These are phyloP conservation scores for Elysia chlorotica DNA, from an alignment of 1,140 invertebrate genomes.

Conservation along the genomic window DNA sequence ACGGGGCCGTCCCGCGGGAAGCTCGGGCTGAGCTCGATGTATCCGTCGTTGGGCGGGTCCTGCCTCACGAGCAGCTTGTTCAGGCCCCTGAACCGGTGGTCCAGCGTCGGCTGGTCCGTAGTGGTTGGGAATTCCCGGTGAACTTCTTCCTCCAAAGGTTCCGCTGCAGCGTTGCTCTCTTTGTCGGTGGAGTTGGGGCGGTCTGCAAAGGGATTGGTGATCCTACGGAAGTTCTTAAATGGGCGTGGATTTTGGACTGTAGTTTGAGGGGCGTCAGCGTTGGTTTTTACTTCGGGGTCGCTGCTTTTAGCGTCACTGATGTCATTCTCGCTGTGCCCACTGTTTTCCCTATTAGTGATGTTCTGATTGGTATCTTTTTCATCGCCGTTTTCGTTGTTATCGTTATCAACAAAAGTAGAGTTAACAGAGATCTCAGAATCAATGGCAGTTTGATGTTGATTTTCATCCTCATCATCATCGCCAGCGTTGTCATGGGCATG, in stretches of 20 bases:
- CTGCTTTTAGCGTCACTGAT: too few relatives aligned
- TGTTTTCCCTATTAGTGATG: too few relatives aligned
- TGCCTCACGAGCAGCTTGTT: not conserved
- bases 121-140: not conserved
- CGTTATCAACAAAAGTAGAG: not conserved
- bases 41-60: slow-evolving; percentile 7
- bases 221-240: too few relatives aligned
- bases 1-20: not conserved
- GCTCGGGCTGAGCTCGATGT: slow-evolving; percentile 7
- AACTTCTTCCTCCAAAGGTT: not conserved
- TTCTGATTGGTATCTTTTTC: not conserved
- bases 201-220: not conserved
- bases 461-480: not conserved
- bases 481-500: not conserved
- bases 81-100: not conserved
- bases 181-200: not conserved
- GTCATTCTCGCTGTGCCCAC: too few relatives aligned
- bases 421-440: not conserved
- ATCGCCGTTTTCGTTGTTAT: not conserved
- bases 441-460: not conserved
- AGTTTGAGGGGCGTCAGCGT: not conserved
- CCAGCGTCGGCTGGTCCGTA: not conserved
- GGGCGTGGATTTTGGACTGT: too few relatives aligned
- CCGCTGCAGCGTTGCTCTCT: not conserved
- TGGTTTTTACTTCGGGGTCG: too few relatives aligned